Conservation (phyloP, 2,113 vertebrate species). For the Cepphus grylle region DNA sequence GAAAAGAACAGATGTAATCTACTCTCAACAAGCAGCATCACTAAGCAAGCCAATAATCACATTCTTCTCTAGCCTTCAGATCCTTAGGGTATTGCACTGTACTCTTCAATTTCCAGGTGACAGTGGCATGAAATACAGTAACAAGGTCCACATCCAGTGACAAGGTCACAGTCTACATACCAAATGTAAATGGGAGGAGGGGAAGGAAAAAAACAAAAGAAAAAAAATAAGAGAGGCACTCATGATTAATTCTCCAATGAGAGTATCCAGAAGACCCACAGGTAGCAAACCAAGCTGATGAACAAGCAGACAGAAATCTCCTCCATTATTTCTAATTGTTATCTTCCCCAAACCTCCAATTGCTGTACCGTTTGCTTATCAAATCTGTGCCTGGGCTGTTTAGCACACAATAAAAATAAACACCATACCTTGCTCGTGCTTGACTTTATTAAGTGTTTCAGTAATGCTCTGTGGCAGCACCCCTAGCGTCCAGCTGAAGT, state of each 20-base stretch:
- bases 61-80: conserved; percentile 48
- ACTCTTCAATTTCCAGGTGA: conserved; percentile 16
- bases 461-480: neutral
- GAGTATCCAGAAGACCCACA: neutral
- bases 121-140: neutral
- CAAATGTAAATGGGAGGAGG: neutral
- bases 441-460: neutral
- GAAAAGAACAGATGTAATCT: conserved; percentile 26
- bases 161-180: conserved; percentile 18
- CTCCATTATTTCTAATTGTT: neutral
- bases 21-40: conserved; percentile 20
- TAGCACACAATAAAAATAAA: neutral
- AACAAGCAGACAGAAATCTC: neutral
- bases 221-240: neutral
- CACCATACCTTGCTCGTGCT: neutral
- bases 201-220: neutral
- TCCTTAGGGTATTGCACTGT: conserved; percentile 19
- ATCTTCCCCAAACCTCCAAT: neutral
- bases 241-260: neutral
- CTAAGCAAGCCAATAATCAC: conserved; percentile 35
- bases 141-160: conserved; percentile 46
- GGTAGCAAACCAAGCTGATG: neutral
- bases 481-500: neutral
- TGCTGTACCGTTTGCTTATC: neutral
- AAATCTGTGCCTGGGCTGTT: neutral